Evolutionary conservation across 2,113 vertebrate genomes (phyloP).

Genomic region (Gopherus flavomarginatus): DNA sequence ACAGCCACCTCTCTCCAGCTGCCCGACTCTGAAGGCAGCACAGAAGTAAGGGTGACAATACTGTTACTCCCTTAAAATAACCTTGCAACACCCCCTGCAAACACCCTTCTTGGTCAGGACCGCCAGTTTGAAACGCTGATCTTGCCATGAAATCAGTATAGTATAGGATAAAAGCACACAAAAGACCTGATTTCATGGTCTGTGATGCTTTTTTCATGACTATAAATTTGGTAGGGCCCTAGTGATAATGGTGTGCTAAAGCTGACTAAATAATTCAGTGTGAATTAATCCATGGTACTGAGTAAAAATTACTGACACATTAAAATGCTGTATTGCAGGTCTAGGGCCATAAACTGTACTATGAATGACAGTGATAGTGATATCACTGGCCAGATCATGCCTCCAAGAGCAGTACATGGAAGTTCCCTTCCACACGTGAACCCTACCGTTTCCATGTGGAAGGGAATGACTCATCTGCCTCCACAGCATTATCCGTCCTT

Average conservation of each 20-base stretch:
- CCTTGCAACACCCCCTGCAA: not conserved
- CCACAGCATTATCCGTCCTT: not conserved
- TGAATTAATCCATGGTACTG: not conserved
- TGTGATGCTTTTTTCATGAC: too few species aligned
- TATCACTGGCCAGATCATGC: not conserved
- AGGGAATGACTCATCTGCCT: not conserved
- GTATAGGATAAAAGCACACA: too few species aligned
- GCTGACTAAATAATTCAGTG: accelerated
- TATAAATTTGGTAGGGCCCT: too few species aligned
- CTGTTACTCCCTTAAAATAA: too few species aligned
- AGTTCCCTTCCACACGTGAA: not conserved
- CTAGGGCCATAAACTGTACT: not conserved
- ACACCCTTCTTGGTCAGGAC: too few species aligned
- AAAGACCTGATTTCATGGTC: too few species aligned
- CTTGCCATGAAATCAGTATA: too few species aligned
- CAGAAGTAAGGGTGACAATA: too few species aligned
- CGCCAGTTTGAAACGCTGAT: too few species aligned
- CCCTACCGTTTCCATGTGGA: accelerated
- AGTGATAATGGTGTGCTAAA: accelerated
- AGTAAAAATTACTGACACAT: not conserved
- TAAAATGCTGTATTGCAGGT: not conserved
- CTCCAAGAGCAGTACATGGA: not conserved
- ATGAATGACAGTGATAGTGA: not conserved
- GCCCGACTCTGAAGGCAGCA: too few species aligned
- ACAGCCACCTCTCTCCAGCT: too few species aligned